These are phyloP conservation scores for Apolygus lucorum DNA, from an alignment of 1,140 invertebrate genomes.

Conservation along the genomic window DNA sequence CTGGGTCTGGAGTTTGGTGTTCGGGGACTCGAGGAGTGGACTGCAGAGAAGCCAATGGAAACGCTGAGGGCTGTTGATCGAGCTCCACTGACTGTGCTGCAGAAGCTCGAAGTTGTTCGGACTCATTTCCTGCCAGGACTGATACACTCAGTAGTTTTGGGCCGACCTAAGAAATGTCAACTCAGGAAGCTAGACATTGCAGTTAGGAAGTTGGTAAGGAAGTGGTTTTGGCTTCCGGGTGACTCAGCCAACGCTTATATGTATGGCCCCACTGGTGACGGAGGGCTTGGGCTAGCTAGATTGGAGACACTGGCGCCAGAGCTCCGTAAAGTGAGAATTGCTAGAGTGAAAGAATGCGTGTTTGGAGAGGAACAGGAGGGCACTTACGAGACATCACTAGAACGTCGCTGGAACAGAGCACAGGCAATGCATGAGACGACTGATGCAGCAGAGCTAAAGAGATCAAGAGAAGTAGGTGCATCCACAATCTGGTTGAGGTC, in stretches of 20 bases:
- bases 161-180: not conserved
- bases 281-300: not conserved
- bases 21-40: not conserved
- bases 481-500: not conserved
- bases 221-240: not conserved
- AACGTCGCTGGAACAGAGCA: not conserved
- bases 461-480: not conserved
- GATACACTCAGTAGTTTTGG: not conserved
- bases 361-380: not conserved
- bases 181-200: not conserved
- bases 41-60: not conserved
- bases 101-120: not conserved
- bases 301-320: not conserved
- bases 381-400: not conserved
- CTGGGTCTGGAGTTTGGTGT: not conserved
- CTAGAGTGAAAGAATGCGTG: not conserved
- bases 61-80: not conserved
- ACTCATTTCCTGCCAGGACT: not conserved
- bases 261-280: conserved; percentile 13
- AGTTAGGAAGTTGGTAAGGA: not conserved
- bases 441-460: not conserved
- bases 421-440: not conserved
- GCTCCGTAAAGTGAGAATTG: not conserved
- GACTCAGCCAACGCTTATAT: not conserved
- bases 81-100: not conserved